Evolutionary conservation across 2,797 vertebrate species (phyloP).

Genomic region (Aphelocoma californica): DNA sequence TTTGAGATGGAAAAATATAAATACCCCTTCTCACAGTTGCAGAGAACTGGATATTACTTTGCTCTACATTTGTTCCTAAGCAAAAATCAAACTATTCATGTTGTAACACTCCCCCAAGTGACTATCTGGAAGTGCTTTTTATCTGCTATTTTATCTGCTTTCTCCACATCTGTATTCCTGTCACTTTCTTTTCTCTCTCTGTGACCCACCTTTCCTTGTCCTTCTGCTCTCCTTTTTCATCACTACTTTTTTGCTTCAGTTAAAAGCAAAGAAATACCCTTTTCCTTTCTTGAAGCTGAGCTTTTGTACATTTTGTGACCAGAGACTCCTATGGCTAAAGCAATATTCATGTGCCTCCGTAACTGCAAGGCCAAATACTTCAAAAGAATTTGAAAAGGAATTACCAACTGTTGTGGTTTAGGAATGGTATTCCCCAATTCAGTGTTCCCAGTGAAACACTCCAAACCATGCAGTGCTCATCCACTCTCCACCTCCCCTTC

Average conservation of each 20-base stretch:
- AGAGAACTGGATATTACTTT: neutral
- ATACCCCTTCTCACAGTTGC: neutral
- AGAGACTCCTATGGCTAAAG: neutral
- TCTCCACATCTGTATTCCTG: neutral
- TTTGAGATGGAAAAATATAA: neutral
- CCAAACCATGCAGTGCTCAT: fast-evolving
- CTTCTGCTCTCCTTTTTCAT: neutral
- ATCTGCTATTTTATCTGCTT: neutral
- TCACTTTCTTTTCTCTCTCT: neutral
- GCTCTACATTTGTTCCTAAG: neutral
- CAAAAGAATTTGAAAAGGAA: neutral
- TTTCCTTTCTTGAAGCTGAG: neutral
- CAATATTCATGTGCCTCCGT: neutral
- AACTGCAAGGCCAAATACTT: constrained; percentile 31
- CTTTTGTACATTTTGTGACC: neutral
- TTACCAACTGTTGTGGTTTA: neutral
- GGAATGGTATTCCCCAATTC: neutral
- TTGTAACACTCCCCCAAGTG: neutral
- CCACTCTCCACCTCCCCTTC: neutral
- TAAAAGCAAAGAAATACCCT: neutral
- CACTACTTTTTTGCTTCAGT: neutral
- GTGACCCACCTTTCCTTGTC: neutral
- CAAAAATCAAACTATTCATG: neutral
- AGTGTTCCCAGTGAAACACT: neutral
- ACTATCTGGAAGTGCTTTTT: neutral